Evolutionary conservation across 2,888 invertebrate genomes (phyloP).

Genomic region (Himalopsyche japonica): DNA sequence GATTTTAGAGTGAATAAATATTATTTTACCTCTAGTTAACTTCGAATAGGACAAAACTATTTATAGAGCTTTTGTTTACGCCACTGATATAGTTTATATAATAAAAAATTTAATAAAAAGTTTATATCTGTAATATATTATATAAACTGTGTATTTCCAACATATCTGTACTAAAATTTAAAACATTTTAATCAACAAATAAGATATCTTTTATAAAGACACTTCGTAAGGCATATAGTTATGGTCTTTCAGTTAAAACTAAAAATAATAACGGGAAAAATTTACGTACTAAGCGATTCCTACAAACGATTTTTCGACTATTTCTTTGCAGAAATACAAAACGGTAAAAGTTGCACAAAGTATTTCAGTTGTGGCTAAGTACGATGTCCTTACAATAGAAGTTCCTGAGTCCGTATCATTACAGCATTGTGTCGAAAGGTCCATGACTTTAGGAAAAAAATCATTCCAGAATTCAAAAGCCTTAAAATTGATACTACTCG

Average conservation of each 20-base stretch:
- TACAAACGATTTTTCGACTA: background rate
- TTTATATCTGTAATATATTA: background rate
- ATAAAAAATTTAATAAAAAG: background rate
- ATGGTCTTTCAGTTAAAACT: background rate
- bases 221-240: background rate
- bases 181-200: background rate
- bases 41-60: too few relatives aligned
- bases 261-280: background rate
- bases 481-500: slow-evolving; percentile 70
- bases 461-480: slow-evolving; percentile 83
- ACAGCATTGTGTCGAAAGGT: slow-evolving; percentile 75
- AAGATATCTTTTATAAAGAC: background rate
- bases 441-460: slow-evolving; percentile 76
- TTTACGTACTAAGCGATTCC: background rate
- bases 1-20: too few relatives aligned
- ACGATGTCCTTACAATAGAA: slow-evolving; percentile 10
- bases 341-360: background rate
- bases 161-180: background rate
- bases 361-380: background rate
- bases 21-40: too few relatives aligned
- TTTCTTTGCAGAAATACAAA: slow-evolving; percentile 15
- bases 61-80: too few relatives aligned
- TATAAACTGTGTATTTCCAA: background rate
- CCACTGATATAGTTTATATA: too few relatives aligned
- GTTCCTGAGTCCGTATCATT: slow-evolving; percentile 54